phyloP scores from a whole-genome alignment of 2,888 invertebrate species.

The Drosophila diplacantha region DNA sequence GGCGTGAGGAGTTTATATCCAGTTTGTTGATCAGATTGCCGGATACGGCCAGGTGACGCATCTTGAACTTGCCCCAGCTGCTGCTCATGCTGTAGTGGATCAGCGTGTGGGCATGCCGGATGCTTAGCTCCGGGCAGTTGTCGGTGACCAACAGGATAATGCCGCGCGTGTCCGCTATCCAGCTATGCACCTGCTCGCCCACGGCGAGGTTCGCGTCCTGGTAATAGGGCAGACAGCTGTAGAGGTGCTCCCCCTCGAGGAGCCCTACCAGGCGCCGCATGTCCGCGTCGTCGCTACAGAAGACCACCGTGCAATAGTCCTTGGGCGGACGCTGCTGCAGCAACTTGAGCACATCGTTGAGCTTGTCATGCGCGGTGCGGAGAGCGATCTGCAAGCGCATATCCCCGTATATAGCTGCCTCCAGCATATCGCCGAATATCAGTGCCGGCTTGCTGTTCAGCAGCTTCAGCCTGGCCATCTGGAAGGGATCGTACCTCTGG shows the following conservation, averaged over 20 bases:
- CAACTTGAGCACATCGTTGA: constrained; percentile 15
- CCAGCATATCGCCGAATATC: constrained; percentile 56
- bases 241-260: constrained; percentile 2
- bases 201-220: constrained; percentile 29
- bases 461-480: constrained; percentile 21
- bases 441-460: constrained; percentile 36
- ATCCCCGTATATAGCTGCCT: constrained; percentile 57
- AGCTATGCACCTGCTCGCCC: constrained; percentile 36
- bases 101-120: constrained; percentile 52
- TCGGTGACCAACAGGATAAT: constrained; percentile 52
- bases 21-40: constrained; percentile 40
- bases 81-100: constrained; percentile 50
- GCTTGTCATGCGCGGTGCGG: constrained; percentile 19
- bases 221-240: constrained; percentile 49
- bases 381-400: constrained; percentile 31
- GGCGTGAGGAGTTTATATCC: no score
- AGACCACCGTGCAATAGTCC: constrained; percentile 46
- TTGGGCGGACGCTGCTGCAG: constrained; percentile 45
- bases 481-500: constrained; percentile 24
- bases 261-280: constrained; percentile 29
- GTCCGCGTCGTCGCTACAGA: constrained; percentile 43
- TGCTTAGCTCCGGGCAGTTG: constrained; percentile 52
- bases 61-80: constrained; percentile 54
- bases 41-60: constrained; percentile 40
- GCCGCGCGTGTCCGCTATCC: constrained; percentile 31